Evolutionary conservation across 2,113 vertebrate species (phyloP).

Genomic region (Plestiodon gilberti): DNA sequence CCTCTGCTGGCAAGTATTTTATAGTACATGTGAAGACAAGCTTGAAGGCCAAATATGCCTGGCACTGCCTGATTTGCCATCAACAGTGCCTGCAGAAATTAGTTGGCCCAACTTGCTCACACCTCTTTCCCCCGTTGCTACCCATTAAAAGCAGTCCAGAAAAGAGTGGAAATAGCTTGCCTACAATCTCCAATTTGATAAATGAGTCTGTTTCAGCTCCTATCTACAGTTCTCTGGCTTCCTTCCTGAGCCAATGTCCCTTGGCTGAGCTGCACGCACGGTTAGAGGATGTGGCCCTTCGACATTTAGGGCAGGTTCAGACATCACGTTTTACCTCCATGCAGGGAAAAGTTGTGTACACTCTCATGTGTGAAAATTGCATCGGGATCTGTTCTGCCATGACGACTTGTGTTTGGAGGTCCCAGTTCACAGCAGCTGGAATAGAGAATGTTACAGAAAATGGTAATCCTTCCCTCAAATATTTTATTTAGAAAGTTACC

Average conservation of each 20-base stretch:
- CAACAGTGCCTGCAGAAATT: not conserved
- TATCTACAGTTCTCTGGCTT: constrained; percentile 29
- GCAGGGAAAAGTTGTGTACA: not conserved
- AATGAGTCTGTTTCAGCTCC: constrained; percentile 17
- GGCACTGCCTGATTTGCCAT: not conserved
- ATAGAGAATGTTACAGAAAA: not conserved
- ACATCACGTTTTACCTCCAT: not conserved
- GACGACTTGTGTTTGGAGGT: not conserved
- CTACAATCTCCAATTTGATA: constrained; percentile 10
- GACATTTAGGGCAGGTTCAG: constrained; percentile 6
- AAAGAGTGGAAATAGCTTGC: not conserved
- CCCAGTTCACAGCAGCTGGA: not conserved
- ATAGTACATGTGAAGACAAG: not conserved
- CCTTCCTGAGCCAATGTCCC: constrained; percentile 32
- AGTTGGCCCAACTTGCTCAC: not conserved
- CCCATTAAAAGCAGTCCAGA: not conserved
- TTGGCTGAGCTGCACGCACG: constrained; percentile 16
- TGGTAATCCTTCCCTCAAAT: not conserved
- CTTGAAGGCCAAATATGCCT: not conserved
- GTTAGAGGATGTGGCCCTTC: constrained; percentile 17
- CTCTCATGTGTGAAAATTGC: not conserved
- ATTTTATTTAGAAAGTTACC: not conserved
- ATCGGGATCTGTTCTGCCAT: not conserved
- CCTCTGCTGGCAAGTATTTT: not conserved
- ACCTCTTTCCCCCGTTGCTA: not conserved